Evolutionary conservation across 2,113 vertebrate species (phyloP).

Genomic region (Phrynosoma platyrhinos): DNA sequence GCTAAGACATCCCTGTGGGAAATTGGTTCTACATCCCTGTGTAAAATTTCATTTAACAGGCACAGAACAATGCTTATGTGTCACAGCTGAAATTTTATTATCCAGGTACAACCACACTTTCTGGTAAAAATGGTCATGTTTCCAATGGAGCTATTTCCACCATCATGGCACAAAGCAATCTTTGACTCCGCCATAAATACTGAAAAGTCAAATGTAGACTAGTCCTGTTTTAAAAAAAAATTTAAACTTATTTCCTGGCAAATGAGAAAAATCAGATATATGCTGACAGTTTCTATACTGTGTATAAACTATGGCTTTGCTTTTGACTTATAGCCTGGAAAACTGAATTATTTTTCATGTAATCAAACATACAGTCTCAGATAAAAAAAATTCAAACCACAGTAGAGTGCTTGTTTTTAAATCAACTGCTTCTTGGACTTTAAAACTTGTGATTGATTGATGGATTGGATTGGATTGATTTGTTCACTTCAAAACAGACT

Average conservation of each 20-base stretch:
- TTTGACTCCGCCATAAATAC: conserved; percentile 26
- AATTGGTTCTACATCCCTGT: conserved; percentile 14
- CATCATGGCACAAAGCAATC: neutral
- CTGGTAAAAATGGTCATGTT: conserved; percentile 20
- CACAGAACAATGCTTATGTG: conserved; percentile 4
- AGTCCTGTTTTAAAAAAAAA: neutral
- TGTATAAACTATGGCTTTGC: neutral
- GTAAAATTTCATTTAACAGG: conserved; percentile 26
- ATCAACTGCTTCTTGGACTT: neutral
- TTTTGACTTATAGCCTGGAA: neutral
- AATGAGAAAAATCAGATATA: neutral
- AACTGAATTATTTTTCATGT: neutral
- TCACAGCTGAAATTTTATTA: conserved; percentile 24
- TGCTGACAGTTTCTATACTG: neutral
- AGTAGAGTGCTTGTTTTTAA: conserved; percentile 19
- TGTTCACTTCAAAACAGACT: conserved; percentile 31
- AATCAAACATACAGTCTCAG: neutral
- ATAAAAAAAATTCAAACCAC: neutral
- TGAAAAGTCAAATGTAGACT: neutral
- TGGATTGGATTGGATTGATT: neutral
- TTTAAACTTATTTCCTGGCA: neutral
- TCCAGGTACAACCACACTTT: neutral
- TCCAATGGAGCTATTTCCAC: neutral
- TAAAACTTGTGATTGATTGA: neutral
- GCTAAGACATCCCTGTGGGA: neutral